Base-by-base conservation (phyloP, 2,888 invertebrate genomes). In the Invenusta paracnida region DNA sequence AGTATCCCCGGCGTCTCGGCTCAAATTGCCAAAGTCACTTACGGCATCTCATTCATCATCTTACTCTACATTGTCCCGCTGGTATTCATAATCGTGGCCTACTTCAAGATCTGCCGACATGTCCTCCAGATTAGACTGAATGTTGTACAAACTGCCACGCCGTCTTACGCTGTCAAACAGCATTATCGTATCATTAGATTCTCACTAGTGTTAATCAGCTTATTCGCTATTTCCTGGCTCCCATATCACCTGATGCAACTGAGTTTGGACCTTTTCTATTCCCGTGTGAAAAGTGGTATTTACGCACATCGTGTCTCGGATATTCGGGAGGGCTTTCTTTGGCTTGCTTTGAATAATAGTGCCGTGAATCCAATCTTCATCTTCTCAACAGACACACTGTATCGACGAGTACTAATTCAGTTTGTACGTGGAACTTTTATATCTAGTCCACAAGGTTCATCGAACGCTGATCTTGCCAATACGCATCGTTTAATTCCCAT, bases 361-460 rank as follows among this genome's bases (percentile, higher is more conserved):
- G 82, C 82, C 27, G 82, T 30, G 1, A 82, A 82, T 82, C 82
- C 82, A 30, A 29, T 82, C 23, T 82, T 82, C 30, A 13, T 82
- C 29, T 82, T 82, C 27, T 23, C 82, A 23, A 82, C 2, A 1
- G 82, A 82, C 5, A 23, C 82, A 1, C 23, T 30, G 2, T 82
- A 82, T 82, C 82, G 82, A 13, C 82, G 82, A 29, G 29, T 29
- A 1, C 82, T 82, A 30, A 23, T 23, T 11, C 48, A 17, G 17
- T 48, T 5, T 48, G 5, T 48, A 5, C 48, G 17, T 5, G 17
- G 48, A 11, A 48, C 17, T 48, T 11, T 48, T 48, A 48, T 48
- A 17, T 11, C 5, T 48, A 48, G 17, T 48, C 5, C 5, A 11
- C 48, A 48, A 17, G 17, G 17, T 17, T 48, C 48, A 11, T 48